Evolutionary conservation across 2,797 vertebrate genomes (phyloP), one percentile per base, ranked within the genome.

Genomic region (Zalophus californianus): DNA sequence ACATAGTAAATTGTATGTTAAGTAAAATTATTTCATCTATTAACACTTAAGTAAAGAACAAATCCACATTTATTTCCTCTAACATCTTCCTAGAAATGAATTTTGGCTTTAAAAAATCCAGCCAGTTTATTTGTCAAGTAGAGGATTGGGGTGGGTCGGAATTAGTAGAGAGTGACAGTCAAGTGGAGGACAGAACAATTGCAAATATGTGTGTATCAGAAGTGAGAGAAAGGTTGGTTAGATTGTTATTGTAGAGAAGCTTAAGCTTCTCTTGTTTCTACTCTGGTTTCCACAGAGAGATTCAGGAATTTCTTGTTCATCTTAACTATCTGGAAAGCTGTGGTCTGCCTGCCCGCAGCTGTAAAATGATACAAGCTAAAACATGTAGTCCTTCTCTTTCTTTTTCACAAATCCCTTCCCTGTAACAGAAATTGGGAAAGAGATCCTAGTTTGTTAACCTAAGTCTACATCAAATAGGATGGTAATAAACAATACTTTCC

Each of bases 31-130:
- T 56, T 83, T 78, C 32, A 56, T 83, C 25, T 87, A 3, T 85
- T 95, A 86, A 60, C 11, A 4, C 52, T 73, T 86, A 11, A 68
- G 5, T 73, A 86, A 93, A 86, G 32, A 91, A 79, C 32, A 95
- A 89, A 94, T 52, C n/a, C 41, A 92, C 10, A 27, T 73, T 50
- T 44, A 80, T 85, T 94, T 85, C 62, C 87, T 90, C 29, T 80
- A 89, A 66, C 21, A 66, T 79, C 91, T 91, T 32, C 58, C 77
- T 93, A 72, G 56, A 80, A 86, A 68, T 90, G 60, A 85, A 60
- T 73, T 91, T 88, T 75, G 50, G 48, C 5, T 78, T 86, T 38
- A 41, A 91, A 93, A 68, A 70, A 29, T 79, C 29, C 38, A 70
- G 4, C 15, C 70, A 84, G 20, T 84, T 84, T 83, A 27, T 83